phyloP scores from a whole-genome alignment of 1,140 invertebrate genomes.

The Cardiocondyla obscurior region DNA sequence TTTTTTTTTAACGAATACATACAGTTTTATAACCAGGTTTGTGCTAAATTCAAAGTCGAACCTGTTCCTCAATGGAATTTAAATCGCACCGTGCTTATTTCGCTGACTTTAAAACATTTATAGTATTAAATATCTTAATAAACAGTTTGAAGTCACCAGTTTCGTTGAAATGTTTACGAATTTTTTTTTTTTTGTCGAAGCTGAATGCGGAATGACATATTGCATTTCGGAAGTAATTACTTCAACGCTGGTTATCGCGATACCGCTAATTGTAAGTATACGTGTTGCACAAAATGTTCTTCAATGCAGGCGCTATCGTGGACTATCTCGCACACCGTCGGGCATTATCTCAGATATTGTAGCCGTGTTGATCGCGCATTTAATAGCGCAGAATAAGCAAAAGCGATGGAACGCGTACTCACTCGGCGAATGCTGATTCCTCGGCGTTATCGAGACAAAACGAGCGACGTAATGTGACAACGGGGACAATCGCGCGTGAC shows the following conservation, averaged over 20 bases:
- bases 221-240: background rate
- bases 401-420: constrained; percentile 14
- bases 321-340: constrained; percentile 17
- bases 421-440: constrained; percentile 52
- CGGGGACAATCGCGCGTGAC: constrained; percentile 25
- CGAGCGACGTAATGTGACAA: constrained; percentile 17
- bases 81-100: background rate
- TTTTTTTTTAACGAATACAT: background rate
- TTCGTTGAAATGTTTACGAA: background rate
- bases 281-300: constrained; percentile 18
- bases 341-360: constrained; percentile 49
- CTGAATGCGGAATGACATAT: background rate
- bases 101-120: background rate
- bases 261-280: background rate
- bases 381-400: constrained; percentile 35
- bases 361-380: constrained; percentile 40
- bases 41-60: background rate
- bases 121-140: background rate
- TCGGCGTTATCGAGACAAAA: constrained; percentile 29
- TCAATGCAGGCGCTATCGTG: constrained; percentile 16
- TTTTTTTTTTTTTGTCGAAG: no score
- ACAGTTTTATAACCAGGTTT: background rate
- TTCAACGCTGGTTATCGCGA: background rate
- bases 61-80: background rate
- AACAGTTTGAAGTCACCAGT: background rate